phyloP scores from a whole-genome alignment of 2,888 invertebrate species.

The Odontocerum albicorne region DNA sequence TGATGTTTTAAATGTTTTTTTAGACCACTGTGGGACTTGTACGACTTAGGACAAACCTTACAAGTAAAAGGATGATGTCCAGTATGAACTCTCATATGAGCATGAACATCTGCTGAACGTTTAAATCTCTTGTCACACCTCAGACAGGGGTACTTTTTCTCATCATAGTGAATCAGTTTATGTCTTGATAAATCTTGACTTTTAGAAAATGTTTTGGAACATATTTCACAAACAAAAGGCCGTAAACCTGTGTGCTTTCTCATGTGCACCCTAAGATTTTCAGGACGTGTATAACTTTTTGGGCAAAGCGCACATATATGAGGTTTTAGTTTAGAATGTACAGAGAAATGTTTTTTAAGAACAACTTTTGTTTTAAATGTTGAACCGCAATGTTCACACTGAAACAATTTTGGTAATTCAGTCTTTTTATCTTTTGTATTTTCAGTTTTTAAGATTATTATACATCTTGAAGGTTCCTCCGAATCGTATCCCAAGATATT shows the following conservation, averaged over 20 bases:
- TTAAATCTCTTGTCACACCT: constrained; percentile 41
- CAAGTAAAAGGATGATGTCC: constrained; percentile 41
- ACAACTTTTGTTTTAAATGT: constrained; percentile 38
- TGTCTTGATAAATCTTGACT: constrained; percentile 41
- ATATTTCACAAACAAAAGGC: constrained; percentile 54
- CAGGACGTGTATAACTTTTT: constrained; percentile 46
- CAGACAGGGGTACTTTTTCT: constrained; percentile 40
- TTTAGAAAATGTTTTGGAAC: constrained; percentile 45
- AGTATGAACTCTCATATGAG: constrained; percentile 42
- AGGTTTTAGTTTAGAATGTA: constrained; percentile 44
- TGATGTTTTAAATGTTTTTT: constrained; percentile 39
- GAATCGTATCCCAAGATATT: no score
- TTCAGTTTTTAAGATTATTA: constrained; percentile 1
- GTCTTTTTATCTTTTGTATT: not conserved
- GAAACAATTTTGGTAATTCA: constrained; percentile 22
- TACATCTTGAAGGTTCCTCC: no score
- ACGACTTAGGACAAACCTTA: constrained; percentile 39
- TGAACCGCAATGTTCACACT: constrained; percentile 41
- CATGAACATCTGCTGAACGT: constrained; percentile 40
- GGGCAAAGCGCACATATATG: constrained; percentile 46
- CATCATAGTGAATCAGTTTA: constrained; percentile 41
- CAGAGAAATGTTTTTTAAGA: constrained; percentile 43
- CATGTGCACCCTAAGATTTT: constrained; percentile 53
- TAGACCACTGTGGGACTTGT: constrained; percentile 41
- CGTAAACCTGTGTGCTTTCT: constrained; percentile 53